phyloP scores from a whole-genome alignment of 2,113 vertebrate species.

The Callaeas wilsoni region DNA sequence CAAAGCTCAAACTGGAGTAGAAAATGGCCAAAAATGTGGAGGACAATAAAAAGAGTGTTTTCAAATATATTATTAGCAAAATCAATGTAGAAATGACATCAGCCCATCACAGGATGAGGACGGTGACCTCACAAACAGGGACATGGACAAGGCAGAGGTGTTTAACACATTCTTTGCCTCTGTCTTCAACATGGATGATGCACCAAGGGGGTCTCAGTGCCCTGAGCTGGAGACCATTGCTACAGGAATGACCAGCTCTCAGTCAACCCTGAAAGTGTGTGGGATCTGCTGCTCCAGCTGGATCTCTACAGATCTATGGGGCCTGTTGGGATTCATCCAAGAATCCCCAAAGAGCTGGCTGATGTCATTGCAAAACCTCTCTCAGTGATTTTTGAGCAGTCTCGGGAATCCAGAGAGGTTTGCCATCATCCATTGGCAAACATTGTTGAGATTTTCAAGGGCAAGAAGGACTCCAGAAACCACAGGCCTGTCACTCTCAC shows the following conservation, averaged over 20 bases:
- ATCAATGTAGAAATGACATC: neutral
- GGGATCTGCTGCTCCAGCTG: neutral
- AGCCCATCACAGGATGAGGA: neutral
- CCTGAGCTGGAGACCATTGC: neutral
- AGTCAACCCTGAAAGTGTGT: neutral
- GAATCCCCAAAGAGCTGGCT: neutral
- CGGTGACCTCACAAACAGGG: fast-evolving
- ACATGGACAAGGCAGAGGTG: neutral
- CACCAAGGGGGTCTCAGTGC: neutral
- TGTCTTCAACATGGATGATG: neutral
- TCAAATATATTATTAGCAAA: neutral
- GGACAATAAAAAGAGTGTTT: neutral
- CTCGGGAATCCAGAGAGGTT: neutral
- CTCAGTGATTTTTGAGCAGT: neutral
- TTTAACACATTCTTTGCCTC: neutral
- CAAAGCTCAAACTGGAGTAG: neutral
- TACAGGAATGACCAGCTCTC: fast-evolving
- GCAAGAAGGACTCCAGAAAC: neutral
- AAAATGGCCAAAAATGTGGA: neutral
- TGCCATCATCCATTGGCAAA: neutral
- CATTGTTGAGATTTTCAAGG: neutral
- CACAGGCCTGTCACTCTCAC: neutral
- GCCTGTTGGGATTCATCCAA: neutral
- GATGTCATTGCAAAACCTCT: neutral
- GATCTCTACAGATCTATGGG: neutral